Evolutionary conservation across 2,888 invertebrate species (phyloP).

Genomic region (Ormyrus rosae): DNA sequence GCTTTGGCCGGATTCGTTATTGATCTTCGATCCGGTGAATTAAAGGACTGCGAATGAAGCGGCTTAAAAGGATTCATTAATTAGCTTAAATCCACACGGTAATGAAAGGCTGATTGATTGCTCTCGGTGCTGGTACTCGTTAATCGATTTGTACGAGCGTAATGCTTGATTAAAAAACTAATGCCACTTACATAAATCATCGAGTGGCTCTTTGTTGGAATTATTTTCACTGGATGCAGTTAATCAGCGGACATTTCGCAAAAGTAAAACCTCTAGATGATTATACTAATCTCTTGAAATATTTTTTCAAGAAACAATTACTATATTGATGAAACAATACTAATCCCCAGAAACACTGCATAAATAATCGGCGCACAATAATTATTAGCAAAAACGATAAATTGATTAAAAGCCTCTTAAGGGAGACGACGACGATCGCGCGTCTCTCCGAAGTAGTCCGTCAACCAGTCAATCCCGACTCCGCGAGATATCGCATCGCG

Average conservation of each 20-base stretch:
- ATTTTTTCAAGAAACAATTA: too few species aligned
- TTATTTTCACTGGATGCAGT: too few species aligned
- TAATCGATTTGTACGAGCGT: constrained; percentile 19
- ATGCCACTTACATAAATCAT: too few species aligned
- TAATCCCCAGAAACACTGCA: too few species aligned
- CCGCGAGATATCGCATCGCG: not conserved
- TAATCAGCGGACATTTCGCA: too few species aligned
- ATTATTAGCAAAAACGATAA: too few species aligned
- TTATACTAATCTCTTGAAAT: too few species aligned
- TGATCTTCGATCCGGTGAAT: constrained; percentile 25
- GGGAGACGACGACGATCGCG: too few species aligned
- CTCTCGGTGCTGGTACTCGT: not conserved
- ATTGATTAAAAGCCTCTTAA: too few species aligned
- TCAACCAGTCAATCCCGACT: not conserved
- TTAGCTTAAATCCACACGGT: constrained; percentile 43
- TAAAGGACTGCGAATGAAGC: constrained; percentile 23
- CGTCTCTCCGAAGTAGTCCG: constrained; percentile 12
- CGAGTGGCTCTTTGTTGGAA: not conserved
- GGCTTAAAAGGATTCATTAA: constrained; percentile 34
- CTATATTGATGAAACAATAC: too few species aligned
- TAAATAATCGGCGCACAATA: too few species aligned
- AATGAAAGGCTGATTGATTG: constrained; percentile 48
- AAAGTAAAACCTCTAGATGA: too few species aligned
- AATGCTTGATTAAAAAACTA: not conserved
- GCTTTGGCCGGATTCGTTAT: constrained; percentile 16